Evolutionary conservation across 2,888 invertebrate species (phyloP), one percentile per base, ranked within the genome.

Genomic region (Cantharis rufa): DNA sequence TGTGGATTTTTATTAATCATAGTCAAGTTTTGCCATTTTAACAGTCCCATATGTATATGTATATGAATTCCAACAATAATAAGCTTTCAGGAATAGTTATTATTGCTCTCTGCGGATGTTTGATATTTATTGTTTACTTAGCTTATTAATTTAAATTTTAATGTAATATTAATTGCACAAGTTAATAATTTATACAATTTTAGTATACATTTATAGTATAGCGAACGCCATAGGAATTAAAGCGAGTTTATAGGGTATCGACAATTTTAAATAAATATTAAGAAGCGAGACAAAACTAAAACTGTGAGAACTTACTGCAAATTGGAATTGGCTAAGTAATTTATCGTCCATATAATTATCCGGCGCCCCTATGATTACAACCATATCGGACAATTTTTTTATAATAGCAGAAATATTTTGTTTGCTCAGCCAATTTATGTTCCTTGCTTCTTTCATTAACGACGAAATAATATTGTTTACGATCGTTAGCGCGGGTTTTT

Each of bases 301-400:
- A 3, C 11, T 32, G 32, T 1, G n/a, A 48, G 13, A n/a, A 48
- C 48, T 48, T 48, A 48, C 48, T 48, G 48, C n/a, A 48, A 48
- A 48, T n/a, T 48, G 48, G 48, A 48, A 48, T 48, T 48, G n/a
- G n/a, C 13, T 48, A 0, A 48, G 9, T 48, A 48, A 48, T 10
- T 81, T 75, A n/a, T 78, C 81, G 72, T 84, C 78, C 70, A 82
- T 83, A 7, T 82, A 82, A 15, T 78, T 21, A 27, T 82, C 82
- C 1, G 82, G 79, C 81, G 83, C 83, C 7, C 85, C 86, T 13
- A 85, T 80, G 7, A 80, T 72, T 11, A 80, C 73, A 0, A 78
- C 79, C n/a, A 85, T 78, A 24, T 82, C 78, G 13, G 48, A 48
- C n/a, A 48, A 48, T 48, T n/a, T 48, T n/a, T 48, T 48, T 48